Evolutionary conservation across 1,140 invertebrate species (phyloP).

Genomic region (Pectinophora gossypiella): DNA sequence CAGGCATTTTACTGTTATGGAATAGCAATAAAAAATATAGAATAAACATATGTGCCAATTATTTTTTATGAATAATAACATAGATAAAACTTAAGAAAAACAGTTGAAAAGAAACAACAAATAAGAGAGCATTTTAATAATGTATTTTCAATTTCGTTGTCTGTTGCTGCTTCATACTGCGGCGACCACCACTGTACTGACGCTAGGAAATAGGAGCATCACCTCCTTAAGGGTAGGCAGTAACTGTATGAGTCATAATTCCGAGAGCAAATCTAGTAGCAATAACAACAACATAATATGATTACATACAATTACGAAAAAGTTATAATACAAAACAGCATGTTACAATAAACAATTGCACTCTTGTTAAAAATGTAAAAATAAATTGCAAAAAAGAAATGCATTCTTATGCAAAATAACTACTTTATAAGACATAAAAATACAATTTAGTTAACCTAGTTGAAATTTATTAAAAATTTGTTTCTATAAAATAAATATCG

Average conservation of each 20-base stretch:
- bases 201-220: too few relatives aligned
- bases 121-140: constrained; percentile 23
- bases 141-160: constrained; percentile 35
- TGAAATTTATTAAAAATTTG: constrained; percentile 28
- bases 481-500: constrained; percentile 36
- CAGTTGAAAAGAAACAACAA: constrained; percentile 15
- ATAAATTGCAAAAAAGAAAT: constrained; percentile 26
- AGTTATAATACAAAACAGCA: background rate
- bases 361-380: constrained; percentile 14
- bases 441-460: constrained; percentile 25
- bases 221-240: too few relatives aligned
- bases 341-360: constrained; percentile 1
- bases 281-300: too few relatives aligned
- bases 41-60: too few relatives aligned
- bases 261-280: too few relatives aligned
- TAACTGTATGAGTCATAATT: too few relatives aligned
- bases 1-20: too few relatives aligned
- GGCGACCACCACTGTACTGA: too few relatives aligned
- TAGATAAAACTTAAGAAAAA: too few relatives aligned
- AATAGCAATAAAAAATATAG: too few relatives aligned
- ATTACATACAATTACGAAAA: background rate
- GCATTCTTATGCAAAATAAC: constrained; percentile 15
- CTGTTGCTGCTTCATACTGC: too few relatives aligned
- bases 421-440: constrained; percentile 11
- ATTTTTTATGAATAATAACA: too few relatives aligned